Conservation (phyloP, 92 coral and sea anemone species). For the Zoanthus solanderi region DNA sequence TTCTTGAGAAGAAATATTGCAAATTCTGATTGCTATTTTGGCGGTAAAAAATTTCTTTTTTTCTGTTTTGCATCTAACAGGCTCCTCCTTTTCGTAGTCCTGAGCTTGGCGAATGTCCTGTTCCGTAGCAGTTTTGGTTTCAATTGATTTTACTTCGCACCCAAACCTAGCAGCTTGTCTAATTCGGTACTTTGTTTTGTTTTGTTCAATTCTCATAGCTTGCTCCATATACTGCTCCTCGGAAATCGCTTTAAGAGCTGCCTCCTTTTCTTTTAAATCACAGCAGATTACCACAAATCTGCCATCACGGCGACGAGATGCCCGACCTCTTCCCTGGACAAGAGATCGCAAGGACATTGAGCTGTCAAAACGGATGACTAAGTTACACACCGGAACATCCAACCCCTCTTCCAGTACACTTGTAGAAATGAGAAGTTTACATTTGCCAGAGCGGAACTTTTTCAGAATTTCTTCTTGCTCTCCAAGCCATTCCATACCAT, state of each 20-base stretch:
- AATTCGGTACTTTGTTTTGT: neutral
- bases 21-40: slow-evolving; percentile 42
- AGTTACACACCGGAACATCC: slow-evolving; percentile 96
- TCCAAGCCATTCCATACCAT: slow-evolving; percentile 96
- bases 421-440: slow-evolving; percentile 88
- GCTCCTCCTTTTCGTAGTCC: slow-evolving; percentile 4
- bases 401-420: slow-evolving; percentile 96
- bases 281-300: slow-evolving; percentile 84
- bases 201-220: slow-evolving; percentile 66
- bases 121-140: neutral
- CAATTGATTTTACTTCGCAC: slow-evolving; percentile 73
- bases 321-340: slow-evolving; percentile 97
- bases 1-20: slow-evolving; percentile 40
- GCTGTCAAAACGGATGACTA: slow-evolving; percentile 94
- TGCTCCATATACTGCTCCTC: slow-evolving; percentile 85
- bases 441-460: slow-evolving; percentile 88
- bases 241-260: slow-evolving; percentile 57
- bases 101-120: neutral
- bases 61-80: slow-evolving; percentile 18
- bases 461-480: slow-evolving; percentile 88
- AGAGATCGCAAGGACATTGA: slow-evolving; percentile 77
- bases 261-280: slow-evolving; percentile 67
- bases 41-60: slow-evolving; percentile 29
- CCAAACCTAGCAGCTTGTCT: slow-evolving; percentile 65
- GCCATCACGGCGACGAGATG: slow-evolving; percentile 90